A percentile compares a stretch with the other conserved stretches of the same genome.
These are phyloP conservation scores for Sarcophaga peregrina DNA, from an alignment of 1,140 invertebrate genomes.

Conservation along the genomic window DNA sequence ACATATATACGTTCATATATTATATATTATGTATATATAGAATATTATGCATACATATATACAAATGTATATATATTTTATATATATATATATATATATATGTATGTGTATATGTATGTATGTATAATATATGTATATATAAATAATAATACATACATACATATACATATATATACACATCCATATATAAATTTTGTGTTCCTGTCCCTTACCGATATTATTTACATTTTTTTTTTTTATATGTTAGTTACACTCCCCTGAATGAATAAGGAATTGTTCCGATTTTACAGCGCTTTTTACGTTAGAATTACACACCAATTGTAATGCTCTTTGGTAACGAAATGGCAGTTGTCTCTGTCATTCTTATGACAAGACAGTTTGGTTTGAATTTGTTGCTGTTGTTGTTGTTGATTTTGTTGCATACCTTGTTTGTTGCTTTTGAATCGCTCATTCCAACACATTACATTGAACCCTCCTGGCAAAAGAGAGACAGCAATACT, in stretches of 20 bases:
- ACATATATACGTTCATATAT: too few relatives aligned
- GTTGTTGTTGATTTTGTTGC: background rate
- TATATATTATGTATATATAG: too few relatives aligned
- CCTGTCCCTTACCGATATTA: too few relatives aligned
- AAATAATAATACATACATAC: too few relatives aligned
- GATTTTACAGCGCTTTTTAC: background rate
- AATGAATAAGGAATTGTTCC: too few relatives aligned
- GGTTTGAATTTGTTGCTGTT: background rate
- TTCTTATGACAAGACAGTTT: background rate
- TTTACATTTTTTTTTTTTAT: too few relatives aligned
- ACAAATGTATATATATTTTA: background rate
- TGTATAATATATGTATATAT: too few relatives aligned
- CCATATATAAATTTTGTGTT: too few relatives aligned
- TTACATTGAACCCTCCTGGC: background rate
- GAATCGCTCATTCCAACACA: background rate
- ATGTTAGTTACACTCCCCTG: too few relatives aligned
- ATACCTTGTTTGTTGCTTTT: background rate
- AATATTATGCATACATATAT: too few relatives aligned
- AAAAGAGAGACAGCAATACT: background rate
- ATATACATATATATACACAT: background rate
- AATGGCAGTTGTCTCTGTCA: background rate
- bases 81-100: background rate
- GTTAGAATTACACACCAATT: constrained; percentile 9
- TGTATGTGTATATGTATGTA: background rate
- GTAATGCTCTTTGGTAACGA: background rate